phyloP scores from a whole-genome alignment of 2,888 invertebrate species.

The Andricus quercusramuli region DNA sequence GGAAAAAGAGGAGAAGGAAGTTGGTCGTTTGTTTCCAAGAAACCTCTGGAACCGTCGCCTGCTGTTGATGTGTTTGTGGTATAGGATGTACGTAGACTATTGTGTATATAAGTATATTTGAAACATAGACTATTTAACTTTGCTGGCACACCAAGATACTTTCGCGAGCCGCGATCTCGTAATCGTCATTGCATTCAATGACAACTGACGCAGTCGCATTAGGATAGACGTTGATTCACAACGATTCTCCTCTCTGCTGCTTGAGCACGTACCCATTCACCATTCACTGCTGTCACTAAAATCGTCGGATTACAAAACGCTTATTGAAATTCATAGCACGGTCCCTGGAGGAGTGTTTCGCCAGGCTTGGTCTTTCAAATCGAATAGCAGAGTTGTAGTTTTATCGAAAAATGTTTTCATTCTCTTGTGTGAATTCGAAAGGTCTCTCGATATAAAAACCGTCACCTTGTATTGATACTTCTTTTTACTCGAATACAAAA shows the following conservation, averaged over 20 bases:
- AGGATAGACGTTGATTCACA: constrained; percentile 33
- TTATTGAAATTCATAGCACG: constrained; percentile 31
- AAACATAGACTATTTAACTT: neutral
- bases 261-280: constrained; percentile 40
- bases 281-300: constrained; percentile 28
- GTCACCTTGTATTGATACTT: neutral
- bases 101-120: neutral
- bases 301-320: constrained; percentile 36
- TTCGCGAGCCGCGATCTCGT: constrained; percentile 52
- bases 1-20: constrained; percentile 18
- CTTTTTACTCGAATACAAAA: neutral
- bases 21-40: constrained; percentile 29
- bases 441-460: neutral
- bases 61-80: neutral
- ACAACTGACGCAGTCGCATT: constrained; percentile 58
- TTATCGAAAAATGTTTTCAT: neutral
- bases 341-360: neutral
- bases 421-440: neutral
- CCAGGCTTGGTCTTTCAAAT: constrained; percentile 29
- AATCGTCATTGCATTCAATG: constrained; percentile 57
- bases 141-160: constrained; percentile 5
- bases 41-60: neutral
- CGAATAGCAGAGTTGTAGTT: neutral
- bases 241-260: constrained; percentile 7
- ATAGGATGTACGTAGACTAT: neutral